phyloP scores from a whole-genome alignment of 2,113 vertebrate genomes.

The Lycaon pictus region DNA sequence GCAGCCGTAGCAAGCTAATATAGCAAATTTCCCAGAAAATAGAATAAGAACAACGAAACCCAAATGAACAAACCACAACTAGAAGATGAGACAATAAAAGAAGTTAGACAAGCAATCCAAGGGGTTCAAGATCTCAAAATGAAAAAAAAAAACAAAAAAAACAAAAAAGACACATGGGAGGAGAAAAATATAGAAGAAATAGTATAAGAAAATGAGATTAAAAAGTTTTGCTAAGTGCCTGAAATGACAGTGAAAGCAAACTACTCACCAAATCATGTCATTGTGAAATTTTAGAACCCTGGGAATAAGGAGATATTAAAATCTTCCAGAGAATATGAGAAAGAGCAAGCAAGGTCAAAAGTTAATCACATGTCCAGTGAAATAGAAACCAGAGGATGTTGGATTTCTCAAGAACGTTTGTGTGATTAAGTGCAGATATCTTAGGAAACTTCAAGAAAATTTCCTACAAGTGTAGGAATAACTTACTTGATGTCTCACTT shows the following conservation, averaged over 20 bases:
- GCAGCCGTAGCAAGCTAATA: not conserved
- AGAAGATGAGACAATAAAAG: not conserved
- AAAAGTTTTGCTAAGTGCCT: not conserved
- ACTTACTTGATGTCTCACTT: not conserved
- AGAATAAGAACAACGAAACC: not conserved
- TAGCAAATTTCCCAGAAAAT: not conserved
- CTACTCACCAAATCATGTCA: not conserved
- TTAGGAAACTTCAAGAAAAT: not conserved
- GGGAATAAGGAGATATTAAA: slow-evolving; percentile 17
- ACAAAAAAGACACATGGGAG: not conserved
- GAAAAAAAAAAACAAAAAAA: not conserved
- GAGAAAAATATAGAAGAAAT: not conserved
- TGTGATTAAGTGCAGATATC: not conserved
- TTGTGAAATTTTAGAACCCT: slow-evolving; percentile 34
- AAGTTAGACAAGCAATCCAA: not conserved
- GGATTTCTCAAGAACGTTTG: not conserved
- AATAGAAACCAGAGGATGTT: slow-evolving; percentile 12
- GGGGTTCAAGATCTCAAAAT: not conserved
- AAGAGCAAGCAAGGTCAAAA: slow-evolving; percentile 46
- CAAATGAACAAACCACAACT: not conserved
- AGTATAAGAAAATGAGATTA: not conserved
- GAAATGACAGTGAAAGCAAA: not conserved
- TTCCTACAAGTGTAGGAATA: slow-evolving; percentile 3
- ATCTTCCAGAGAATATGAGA: not conserved
- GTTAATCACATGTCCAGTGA: not conserved